Base-by-base conservation (phyloP, 2,113 vertebrate genomes). In the Chunga burmeisteri region DNA sequence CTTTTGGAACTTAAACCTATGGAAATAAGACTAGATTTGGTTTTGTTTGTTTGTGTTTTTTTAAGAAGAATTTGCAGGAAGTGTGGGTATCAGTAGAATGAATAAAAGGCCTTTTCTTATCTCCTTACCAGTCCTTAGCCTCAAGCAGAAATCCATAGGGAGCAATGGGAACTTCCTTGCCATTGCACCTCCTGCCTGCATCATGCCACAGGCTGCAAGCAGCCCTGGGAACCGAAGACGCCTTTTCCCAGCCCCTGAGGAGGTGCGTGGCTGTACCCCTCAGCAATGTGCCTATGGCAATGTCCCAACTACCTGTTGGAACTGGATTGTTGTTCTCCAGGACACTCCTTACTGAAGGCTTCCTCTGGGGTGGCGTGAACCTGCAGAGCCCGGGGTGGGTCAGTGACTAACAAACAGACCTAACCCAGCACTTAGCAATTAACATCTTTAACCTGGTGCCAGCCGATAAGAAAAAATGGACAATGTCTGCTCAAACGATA, bases 321-420 rank as follows among this genome's bases (percentile, higher is more conserved):
- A 34, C 8, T 59, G 53, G 25, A 40, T 36, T 2, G 1, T 23
- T 59, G 36, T 72, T 63, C 36, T 25, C 13, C 29, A 32, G 70
- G 25, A 29, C 5, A 7, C 21, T 49, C 3, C 0, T 53, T 74
- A 12, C 7, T 58, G 42, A 66, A 34, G 46, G 12, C 11, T 94
- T 1, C 6, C 32, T 6, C 8, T 46, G 16, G 10, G 10, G 14
- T 10, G 26, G 53, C 0, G 4, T 10, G 55, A 72, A 32, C 30
- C 16, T 63, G 21, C 11, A 71, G 46, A 71, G 30, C 16, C 30
- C 0, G 1, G 17, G 18, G 27, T 38, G 44, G 5, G 16, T n/a
- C 16, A 19, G 58, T 80, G 75, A 49, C 34, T 44, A 47, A 46
- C 12, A 71, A 47, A 46, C 12, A 71, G 52, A 8, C 4, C 6